Percentiles rank a stretch among this genome's conserved stretches.
phyloP scores from a whole-genome alignment of 2,113 vertebrate genomes.

The Salvelinus fontinalis region DNA sequence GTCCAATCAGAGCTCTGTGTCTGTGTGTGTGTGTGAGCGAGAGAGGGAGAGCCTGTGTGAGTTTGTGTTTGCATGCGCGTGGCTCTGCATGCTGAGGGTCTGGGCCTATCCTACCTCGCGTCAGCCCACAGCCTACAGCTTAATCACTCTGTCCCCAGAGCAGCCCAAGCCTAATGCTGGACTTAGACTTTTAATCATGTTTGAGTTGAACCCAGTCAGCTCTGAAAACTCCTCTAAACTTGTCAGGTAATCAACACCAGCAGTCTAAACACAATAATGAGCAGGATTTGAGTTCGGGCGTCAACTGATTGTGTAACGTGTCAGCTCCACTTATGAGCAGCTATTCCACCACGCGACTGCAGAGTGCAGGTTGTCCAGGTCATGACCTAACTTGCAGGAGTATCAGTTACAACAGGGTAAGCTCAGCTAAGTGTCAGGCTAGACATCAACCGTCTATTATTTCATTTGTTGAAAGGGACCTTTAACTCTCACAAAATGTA shows the following conservation, averaged over 20 bases:
- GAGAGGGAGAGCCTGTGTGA: neutral
- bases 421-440: slow-evolving; percentile 24
- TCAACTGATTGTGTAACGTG: slow-evolving; percentile 34
- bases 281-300: slow-evolving; percentile 35
- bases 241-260: slow-evolving; percentile 45
- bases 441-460: slow-evolving; percentile 28
- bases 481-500: neutral
- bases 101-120: slow-evolving; percentile 28
- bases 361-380: slow-evolving; percentile 47
- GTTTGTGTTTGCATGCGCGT: slow-evolving; percentile 15
- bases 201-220: slow-evolving; percentile 42
- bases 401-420: slow-evolving; percentile 56
- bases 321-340: slow-evolving; percentile 52
- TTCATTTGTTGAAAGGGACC: slow-evolving; percentile 30
- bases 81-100: slow-evolving; percentile 23
- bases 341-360: slow-evolving; percentile 14
- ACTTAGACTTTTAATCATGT: slow-evolving; percentile 52
- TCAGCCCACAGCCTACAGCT: slow-evolving; percentile 36
- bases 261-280: slow-evolving; percentile 52
- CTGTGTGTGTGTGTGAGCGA: too few relatives aligned
- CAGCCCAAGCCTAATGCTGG: slow-evolving; percentile 49
- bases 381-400: slow-evolving; percentile 52
- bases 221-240: slow-evolving; percentile 22
- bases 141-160: slow-evolving; percentile 32
- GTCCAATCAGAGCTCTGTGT: slow-evolving; percentile 2